Percentiles rank a stretch among this genome's conserved stretches.
phyloP scores from a whole-genome alignment of 1,140 invertebrate species.

The Himalopsyche phryganea region DNA sequence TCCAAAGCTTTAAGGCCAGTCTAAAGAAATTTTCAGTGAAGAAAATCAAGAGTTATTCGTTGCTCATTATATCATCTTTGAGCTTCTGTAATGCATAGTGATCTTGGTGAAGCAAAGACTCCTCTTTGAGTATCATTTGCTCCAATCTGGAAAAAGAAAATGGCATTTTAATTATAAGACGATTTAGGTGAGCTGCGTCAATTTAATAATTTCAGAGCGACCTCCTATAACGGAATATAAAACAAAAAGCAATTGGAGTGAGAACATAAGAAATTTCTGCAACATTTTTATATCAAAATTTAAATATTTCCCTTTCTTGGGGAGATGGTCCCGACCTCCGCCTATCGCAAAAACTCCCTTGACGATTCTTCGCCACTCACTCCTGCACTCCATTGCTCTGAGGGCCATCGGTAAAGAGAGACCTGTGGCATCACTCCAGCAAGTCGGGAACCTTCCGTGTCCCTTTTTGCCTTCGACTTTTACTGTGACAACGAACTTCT shows the following conservation, averaged over 20 bases:
- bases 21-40: no score
- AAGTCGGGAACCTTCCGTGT: no score
- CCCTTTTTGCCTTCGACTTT: no score
- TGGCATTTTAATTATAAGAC: no score
- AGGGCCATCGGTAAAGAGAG: no score
- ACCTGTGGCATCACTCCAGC: no score
- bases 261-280: background rate
- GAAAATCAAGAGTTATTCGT: no score
- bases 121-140: slow-evolving; percentile 5
- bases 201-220: background rate
- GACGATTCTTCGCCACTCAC: no score
- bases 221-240: background rate
- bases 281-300: background rate
- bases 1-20: no score
- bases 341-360: no score
- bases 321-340: background rate
- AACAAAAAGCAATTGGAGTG: background rate
- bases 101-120: slow-evolving; percentile 6
- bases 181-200: background rate
- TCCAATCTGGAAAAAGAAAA: slow-evolving; percentile 3
- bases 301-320: background rate
- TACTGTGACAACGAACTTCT: no score
- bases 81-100: slow-evolving; percentile 3
- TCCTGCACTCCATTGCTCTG: no score
- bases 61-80: slow-evolving; percentile 2